Evolutionary conservation across 1,140 invertebrate species (phyloP).

Genomic region (Odontomachus brunneus): DNA sequence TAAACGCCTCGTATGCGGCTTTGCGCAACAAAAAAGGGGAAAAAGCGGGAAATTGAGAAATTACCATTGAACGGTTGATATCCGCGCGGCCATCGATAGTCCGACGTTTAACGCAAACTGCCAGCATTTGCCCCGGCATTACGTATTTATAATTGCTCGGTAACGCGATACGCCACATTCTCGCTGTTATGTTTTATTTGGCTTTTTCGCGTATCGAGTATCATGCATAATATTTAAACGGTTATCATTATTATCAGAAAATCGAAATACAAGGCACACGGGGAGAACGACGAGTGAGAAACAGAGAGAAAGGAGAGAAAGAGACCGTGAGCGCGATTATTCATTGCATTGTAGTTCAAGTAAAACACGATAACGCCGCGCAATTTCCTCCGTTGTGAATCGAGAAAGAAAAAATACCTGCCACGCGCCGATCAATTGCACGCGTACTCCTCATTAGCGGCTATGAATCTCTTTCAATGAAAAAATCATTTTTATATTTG

Average conservation of each 20-base stretch:
- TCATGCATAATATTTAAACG: slow-evolving; percentile 15
- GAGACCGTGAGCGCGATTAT: slow-evolving; percentile 6
- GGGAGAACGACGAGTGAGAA: neutral
- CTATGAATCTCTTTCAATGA: no score
- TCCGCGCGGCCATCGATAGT: neutral
- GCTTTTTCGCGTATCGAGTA: neutral
- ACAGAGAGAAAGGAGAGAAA: neutral
- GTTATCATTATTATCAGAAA: slow-evolving; percentile 14
- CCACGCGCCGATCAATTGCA: no score
- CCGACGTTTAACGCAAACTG: slow-evolving; percentile 39
- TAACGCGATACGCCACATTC: slow-evolving; percentile 23
- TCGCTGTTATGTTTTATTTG: neutral
- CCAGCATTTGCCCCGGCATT: neutral
- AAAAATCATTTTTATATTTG: no score
- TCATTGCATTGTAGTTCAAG: neutral
- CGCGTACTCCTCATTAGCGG: no score
- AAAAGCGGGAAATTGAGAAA: neutral
- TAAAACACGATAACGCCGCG: no score
- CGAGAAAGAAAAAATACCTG: no score
- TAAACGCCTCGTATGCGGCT: slow-evolving; percentile 17
- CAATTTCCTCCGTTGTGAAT: no score
- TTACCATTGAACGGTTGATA: slow-evolving; percentile 17
- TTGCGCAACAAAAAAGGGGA: neutral
- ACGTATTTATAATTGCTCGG: slow-evolving; percentile 47
- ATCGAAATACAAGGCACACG: slow-evolving; percentile 6